Evolutionary conservation across 1,140 invertebrate species (phyloP).

Genomic region (Lamellibrachia luymesi): DNA sequence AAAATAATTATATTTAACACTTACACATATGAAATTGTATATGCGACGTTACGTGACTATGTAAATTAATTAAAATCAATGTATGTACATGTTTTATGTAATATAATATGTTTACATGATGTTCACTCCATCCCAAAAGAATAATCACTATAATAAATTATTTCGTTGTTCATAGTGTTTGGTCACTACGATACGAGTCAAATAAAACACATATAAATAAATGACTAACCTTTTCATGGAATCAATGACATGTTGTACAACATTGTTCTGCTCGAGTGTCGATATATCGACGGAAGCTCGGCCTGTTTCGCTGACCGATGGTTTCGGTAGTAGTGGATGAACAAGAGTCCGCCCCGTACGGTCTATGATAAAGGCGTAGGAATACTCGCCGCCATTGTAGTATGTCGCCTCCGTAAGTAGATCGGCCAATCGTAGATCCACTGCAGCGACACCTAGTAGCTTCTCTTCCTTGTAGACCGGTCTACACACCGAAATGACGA

Average conservation of each 20-base stretch:
- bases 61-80: too few species aligned
- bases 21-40: too few species aligned
- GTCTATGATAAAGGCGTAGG: constrained; percentile 18
- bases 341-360: not conserved
- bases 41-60: too few species aligned
- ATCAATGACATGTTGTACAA: not conserved
- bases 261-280: not conserved
- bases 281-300: not conserved
- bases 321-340: constrained; percentile 9
- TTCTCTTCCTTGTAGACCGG: not conserved
- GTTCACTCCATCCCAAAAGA: too few species aligned
- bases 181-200: not conserved
- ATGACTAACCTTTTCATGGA: constrained; percentile 5
- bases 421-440: not conserved
- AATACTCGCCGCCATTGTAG: not conserved
- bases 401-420: constrained; percentile 7
- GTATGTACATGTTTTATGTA: too few species aligned
- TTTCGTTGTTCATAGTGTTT: too few species aligned
- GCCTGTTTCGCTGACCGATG: not conserved
- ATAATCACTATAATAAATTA: too few species aligned
- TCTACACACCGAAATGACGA: constrained; percentile 6
- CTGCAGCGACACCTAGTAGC: not conserved
- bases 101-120: too few species aligned
- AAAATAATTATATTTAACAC: too few species aligned
- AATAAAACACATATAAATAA: not conserved